Evolutionary conservation across 2,888 invertebrate species (phyloP).

Genomic region (Drosophila dives): DNA sequence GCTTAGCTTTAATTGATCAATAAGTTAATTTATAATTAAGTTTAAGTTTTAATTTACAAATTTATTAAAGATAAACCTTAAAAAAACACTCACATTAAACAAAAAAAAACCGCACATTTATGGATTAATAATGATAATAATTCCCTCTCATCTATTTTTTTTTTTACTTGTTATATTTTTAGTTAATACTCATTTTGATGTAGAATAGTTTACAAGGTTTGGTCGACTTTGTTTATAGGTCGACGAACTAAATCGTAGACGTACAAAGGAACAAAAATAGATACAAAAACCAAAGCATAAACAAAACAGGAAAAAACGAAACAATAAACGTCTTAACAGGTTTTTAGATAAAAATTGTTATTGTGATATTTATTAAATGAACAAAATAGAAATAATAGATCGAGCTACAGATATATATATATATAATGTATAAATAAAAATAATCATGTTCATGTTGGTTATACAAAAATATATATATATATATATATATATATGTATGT

Average conservation of each 20-base stretch:
- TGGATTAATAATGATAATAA: neutral
- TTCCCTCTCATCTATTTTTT: neutral
- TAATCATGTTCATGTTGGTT: slow-evolving; percentile 22
- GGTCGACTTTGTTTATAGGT: slow-evolving; percentile 14
- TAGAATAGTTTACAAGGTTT: slow-evolving; percentile 9
- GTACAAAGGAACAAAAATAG: slow-evolving; percentile 15
- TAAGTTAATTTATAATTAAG: neutral
- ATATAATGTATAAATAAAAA: slow-evolving; percentile 17
- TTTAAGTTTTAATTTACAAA: neutral
- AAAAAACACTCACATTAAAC: neutral
- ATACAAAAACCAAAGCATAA: neutral
- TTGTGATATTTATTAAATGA: slow-evolving; percentile 17
- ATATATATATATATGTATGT: neutral
- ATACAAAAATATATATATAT: slow-evolving; percentile 20
- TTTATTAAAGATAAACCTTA: neutral
- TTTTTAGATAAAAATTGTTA: slow-evolving; percentile 9
- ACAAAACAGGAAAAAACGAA: neutral
- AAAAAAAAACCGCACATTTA: neutral
- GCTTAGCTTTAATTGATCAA: neutral
- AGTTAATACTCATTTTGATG: slow-evolving; percentile 4
- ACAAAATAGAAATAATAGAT: slow-evolving; percentile 30
- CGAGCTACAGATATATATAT: neutral
- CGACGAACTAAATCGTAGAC: slow-evolving; percentile 31
- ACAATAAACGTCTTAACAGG: slow-evolving; percentile 22
- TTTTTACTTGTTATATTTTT: neutral